Evolutionary conservation across 2,888 invertebrate genomes (phyloP), one percentile per base, ranked within the genome.

Genomic region (Heliconius hortense): DNA sequence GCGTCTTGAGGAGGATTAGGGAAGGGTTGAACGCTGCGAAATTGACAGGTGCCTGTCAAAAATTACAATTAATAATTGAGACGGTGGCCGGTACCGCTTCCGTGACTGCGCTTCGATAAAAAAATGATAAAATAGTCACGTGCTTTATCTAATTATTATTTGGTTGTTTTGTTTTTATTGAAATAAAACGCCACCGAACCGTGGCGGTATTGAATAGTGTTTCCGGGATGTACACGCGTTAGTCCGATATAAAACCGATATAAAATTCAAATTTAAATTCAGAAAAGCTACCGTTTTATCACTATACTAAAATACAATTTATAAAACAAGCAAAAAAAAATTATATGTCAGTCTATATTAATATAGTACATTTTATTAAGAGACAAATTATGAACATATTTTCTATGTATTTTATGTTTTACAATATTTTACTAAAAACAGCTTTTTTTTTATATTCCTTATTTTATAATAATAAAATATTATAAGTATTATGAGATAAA

Each of bases 1-100:
- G 88, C 90, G 87, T 93, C 93, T 93, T 92, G 91, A 90, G 93
- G 92, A 87, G 90, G 92, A 92, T 92, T 93, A 92, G 82, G 85
- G 89, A 93, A 93, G 93, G 94, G 93, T 93, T 93, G 92, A 88
- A 85, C 84, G 88, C 86, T 88, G 90, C 91, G 87, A 90, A 93
- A 93, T 94, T 93, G 94, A 93, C 93, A 93, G 93, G 90, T 93
- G 93, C 91, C 94, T 87, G 90, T 94, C 94, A 94, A 94, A 93
- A 94, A 93, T 93, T 94, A 93, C 93, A 91, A 92, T 93, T 92
- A 94, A 93, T 93, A 90, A 93, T 92, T 92, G 89, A 91, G 90
- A 88, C 89, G 87, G 89, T 89, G 89, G 89, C 84, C 82, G 85
- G 82, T 84, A 85, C 85, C 82, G 85, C 82, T 84, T 85, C 86